Conservation (phyloP, 2,113 vertebrate genomes). For the Aviceda subcristata region DNA sequence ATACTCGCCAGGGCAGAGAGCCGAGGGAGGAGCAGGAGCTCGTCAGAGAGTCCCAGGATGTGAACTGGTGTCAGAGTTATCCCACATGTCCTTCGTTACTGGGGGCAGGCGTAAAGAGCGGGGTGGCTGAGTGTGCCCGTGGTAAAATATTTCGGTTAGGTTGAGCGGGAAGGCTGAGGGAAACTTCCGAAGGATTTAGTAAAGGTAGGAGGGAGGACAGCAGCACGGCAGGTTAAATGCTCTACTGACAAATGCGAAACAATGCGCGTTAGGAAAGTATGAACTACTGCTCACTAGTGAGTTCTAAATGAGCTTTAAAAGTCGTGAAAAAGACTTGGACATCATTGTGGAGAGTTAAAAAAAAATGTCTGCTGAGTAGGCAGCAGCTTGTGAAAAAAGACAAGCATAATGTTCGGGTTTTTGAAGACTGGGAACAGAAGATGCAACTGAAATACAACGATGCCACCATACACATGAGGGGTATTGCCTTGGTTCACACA, state of each 20-base stretch:
- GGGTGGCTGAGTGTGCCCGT: not conserved
- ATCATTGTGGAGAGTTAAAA: not conserved
- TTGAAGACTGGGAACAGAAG: not conserved
- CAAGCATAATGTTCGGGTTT: not conserved
- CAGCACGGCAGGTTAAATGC: not conserved
- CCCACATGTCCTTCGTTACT: fast-evolving
- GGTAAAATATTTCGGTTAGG: not conserved
- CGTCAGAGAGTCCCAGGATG: not conserved
- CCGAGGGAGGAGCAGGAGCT: not conserved
- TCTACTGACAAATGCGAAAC: not conserved
- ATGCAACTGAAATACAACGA: not conserved
- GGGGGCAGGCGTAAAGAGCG: not conserved
- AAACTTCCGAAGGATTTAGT: not conserved
- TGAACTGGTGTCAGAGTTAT: not conserved
- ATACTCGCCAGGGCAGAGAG: too few species aligned
- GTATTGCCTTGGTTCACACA: fast-evolving
- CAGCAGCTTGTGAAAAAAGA: not conserved
- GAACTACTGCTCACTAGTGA: not conserved
- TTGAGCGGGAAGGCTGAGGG: not conserved
- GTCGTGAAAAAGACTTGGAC: not conserved
- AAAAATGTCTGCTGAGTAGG: not conserved
- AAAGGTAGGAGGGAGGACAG: not conserved
- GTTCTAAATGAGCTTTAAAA: not conserved
- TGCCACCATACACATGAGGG: fast-evolving
- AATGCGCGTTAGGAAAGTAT: not conserved